A percentile compares a stretch with the other conserved stretches of the same genome.
Conservation (phyloP, 1,140 invertebrate species). For the Aphaenogaster rudis region DNA sequence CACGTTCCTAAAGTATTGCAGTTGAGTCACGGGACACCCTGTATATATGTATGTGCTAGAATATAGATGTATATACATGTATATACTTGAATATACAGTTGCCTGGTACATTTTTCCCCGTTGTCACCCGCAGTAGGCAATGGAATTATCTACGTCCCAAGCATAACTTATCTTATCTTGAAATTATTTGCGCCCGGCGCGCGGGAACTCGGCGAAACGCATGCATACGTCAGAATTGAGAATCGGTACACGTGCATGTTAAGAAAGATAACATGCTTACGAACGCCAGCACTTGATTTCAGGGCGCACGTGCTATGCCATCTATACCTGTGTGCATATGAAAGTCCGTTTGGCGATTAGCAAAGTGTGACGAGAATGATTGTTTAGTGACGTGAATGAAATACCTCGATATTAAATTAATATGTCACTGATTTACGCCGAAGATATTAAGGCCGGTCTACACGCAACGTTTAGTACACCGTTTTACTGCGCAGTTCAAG, state of each 20-base stretch:
- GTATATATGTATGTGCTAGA: not conserved
- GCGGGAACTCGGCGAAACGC: slow-evolving; percentile 57
- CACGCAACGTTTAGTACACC: no score
- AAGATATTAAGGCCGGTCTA: not conserved
- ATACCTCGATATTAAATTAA: slow-evolving; percentile 10
- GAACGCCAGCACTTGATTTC: slow-evolving; percentile 48
- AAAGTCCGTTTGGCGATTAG: not conserved
- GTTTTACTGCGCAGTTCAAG: no score
- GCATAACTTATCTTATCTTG: slow-evolving; percentile 71
- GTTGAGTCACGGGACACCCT: no score
- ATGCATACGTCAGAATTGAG: slow-evolving; percentile 54
- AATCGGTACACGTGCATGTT: slow-evolving; percentile 57
- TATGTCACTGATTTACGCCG: not conserved
- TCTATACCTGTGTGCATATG: not conserved
- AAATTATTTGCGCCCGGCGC: slow-evolving; percentile 65
- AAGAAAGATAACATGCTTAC: slow-evolving; percentile 58
- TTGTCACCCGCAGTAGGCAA: slow-evolving; percentile 56
- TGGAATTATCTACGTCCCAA: slow-evolving; percentile 59
- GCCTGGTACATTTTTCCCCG: slow-evolving; percentile 33
- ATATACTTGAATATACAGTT: slow-evolving; percentile 13
- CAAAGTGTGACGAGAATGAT: not conserved
- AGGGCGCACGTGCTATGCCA: not conserved
- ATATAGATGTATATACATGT: not conserved
- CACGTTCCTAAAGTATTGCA: no score
- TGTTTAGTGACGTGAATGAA: not conserved